Base-by-base conservation (phyloP, 2,888 invertebrate genomes). In the Heterodera filipjevi region DNA sequence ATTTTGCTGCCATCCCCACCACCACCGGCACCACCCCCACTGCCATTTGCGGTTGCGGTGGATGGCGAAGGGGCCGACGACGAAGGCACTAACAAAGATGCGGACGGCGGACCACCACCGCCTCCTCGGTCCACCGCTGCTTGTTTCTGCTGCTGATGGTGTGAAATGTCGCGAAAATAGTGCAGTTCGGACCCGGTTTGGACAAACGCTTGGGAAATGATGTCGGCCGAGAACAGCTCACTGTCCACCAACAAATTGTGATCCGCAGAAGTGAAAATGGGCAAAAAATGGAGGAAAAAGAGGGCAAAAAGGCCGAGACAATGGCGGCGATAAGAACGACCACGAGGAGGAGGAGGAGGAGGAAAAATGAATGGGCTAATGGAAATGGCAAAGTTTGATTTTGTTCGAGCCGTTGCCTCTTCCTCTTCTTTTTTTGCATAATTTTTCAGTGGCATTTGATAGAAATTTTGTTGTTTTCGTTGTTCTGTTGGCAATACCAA, bases 121-220 rank as follows among this genome's bases (percentile, higher is more conserved):
- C 22, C 39, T 44, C 49, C 49, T 59, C 27, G 5, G 59, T 59
- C 59, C 33, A 59, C 75, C 49, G 75, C 39, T 39, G 39, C 1
- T 49, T 76, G 44, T 19, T 49, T 12, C 0, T 49, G 49, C 0
- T 83, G 84, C 10, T 80, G 84, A 6, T 59, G 59, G 8, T 81
- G 72, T 22, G 84, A 83, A 39, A 83, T 77, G 74, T 93, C 92
- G 89, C 92, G 92, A 89, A 93, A 92, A 90, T 93, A 93, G 89
- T 92, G 92, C 84, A 92, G 91, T 86, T 93, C 93, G 88, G 92
- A 92, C 90, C 93, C 93, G 85, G 91, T 93, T 90, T 93, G 93
- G 87, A 93, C 92, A 89, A 93, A 93, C 84, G 93, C 93, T 93
- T 91, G 86, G 92, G 92, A 86, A 66, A 89, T 80, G 49, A 84